Conservation (phyloP, 2,888 invertebrate species). For the Lamellibrachia satsuma region DNA sequence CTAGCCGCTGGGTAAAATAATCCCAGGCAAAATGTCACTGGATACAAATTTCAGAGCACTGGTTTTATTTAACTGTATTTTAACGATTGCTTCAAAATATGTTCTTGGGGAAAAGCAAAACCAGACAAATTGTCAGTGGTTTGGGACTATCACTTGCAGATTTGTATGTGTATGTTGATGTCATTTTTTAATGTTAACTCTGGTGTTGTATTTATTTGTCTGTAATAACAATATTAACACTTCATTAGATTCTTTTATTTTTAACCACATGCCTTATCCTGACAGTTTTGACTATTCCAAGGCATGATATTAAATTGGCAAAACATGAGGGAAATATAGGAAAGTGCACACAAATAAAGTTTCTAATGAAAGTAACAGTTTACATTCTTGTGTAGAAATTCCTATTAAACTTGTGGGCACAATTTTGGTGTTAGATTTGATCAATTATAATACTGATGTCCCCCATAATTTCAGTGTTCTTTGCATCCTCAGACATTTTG, state of each 20-base stretch:
- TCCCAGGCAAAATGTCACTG: neutral
- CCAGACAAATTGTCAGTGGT: too few relatives aligned
- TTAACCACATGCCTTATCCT: neutral
- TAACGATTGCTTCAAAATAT: neutral
- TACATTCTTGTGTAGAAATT: neutral
- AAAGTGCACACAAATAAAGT: too few relatives aligned
- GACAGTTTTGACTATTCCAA: neutral
- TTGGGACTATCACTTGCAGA: neutral
- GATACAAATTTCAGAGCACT: neutral
- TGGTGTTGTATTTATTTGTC: neutral
- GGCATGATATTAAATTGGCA: neutral
- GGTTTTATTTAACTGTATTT: neutral
- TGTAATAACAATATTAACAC: neutral
- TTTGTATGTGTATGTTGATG: neutral
- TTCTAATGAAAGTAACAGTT: neutral
- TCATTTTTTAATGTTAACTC: neutral
- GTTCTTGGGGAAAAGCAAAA: neutral
- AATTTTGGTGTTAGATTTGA: neutral
- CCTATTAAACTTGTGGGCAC: neutral
- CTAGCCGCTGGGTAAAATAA: neutral
- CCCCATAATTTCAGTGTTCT: neutral
- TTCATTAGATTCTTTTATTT: neutral
- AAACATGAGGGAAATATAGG: neutral
- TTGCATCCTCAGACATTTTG: slow-evolving; percentile 1
- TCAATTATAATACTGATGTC: neutral